These are phyloP conservation scores for Lycia hirtaria DNA, from an alignment of 2,888 invertebrate genomes.

Conservation along the genomic window DNA sequence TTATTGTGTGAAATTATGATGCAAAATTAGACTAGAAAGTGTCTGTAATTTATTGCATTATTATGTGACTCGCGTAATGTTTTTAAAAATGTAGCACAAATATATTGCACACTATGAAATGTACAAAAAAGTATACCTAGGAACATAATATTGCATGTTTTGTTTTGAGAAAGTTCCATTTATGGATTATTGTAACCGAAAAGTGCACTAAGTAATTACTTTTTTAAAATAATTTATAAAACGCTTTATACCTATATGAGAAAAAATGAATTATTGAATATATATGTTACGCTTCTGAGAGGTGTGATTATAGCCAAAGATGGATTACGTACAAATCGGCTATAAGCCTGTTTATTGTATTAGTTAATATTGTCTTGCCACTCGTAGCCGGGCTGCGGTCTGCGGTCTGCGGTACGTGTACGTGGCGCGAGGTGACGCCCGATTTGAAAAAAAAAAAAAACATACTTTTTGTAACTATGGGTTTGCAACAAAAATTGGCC, in stretches of 20 bases:
- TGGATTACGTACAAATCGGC: conserved; percentile 71
- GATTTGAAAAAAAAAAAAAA: background rate
- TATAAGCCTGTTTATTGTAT: conserved; percentile 65
- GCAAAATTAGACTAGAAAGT: background rate
- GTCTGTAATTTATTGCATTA: background rate
- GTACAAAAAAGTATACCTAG: no score
- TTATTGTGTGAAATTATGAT: background rate
- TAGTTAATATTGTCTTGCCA: conserved; percentile 48
- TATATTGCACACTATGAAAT: no score
- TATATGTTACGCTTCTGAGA: conserved; percentile 75
- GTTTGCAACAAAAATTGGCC: background rate
- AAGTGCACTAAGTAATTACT: conserved; percentile 41
- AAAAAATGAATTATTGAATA: conserved; percentile 43
- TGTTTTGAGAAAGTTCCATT: background rate
- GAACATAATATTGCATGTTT: no score
- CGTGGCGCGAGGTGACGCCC: conserved; percentile 1
- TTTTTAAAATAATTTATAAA: conserved; percentile 53
- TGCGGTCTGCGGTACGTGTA: background rate
- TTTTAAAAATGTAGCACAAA: no score
- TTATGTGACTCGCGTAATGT: background rate
- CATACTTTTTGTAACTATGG: background rate
- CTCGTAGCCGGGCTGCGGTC: background rate
- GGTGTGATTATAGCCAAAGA: conserved; percentile 76
- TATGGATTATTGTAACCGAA: conserved; percentile 33
- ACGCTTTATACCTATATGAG: conserved; percentile 58